These are phyloP conservation scores for Cephonodes hylas DNA, from an alignment of 2,888 invertebrate species.

Conservation along the genomic window DNA sequence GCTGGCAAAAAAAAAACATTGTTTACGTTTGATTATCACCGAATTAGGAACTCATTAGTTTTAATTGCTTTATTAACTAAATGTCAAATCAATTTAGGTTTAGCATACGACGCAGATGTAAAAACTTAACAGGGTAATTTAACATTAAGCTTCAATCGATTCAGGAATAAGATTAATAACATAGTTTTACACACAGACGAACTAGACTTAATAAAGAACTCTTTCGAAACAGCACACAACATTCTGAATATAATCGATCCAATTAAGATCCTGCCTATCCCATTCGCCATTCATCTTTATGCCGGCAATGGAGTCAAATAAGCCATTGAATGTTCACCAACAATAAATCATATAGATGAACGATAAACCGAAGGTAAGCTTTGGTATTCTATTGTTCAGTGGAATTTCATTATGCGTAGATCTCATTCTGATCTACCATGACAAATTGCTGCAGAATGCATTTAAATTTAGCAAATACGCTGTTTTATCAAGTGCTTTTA, in stretches of 20 bases:
- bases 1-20: no score
- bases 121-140: no score
- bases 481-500: neutral
- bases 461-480: neutral
- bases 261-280: neutral
- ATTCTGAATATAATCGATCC: neutral
- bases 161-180: no score
- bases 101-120: no score
- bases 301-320: neutral
- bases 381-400: constrained; percentile 2
- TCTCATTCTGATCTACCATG: neutral
- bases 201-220: neutral
- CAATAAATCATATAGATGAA: constrained; percentile 1
- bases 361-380: neutral
- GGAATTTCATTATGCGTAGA: neutral
- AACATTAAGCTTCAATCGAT: no score
- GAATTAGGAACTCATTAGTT: no score
- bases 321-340: neutral
- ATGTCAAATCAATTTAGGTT: no score
- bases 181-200: no score
- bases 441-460: neutral
- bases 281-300: neutral
- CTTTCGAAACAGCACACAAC: neutral
- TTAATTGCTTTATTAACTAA: no score
- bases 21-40: no score